Conservation (phyloP, 2,888 invertebrate genomes). For the Brachypalpus laphriformis region DNA sequence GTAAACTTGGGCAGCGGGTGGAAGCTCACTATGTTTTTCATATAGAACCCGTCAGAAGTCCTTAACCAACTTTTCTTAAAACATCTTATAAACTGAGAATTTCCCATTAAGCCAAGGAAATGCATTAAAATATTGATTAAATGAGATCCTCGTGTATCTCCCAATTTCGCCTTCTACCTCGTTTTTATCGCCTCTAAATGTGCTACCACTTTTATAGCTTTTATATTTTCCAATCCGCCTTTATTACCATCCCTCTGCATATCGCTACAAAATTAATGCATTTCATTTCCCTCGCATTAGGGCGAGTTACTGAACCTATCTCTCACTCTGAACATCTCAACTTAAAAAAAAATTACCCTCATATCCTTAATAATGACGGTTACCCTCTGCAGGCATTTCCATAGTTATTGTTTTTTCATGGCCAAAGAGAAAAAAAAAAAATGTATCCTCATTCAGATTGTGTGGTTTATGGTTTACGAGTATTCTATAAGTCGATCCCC, state of each 20-base stretch:
- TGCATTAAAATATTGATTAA: constrained; percentile 21
- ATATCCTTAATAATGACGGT: constrained; percentile 58
- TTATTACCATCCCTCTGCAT: constrained; percentile 39
- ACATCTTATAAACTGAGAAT: too few relatives aligned
- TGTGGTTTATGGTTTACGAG: constrained; percentile 46
- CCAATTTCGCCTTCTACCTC: not conserved
- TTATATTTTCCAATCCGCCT: constrained; percentile 28
- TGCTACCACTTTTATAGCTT: constrained; percentile 38
- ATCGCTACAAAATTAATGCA: constrained; percentile 49
- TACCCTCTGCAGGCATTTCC: constrained; percentile 37
- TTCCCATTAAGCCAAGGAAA: too few relatives aligned
- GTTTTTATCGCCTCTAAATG: constrained; percentile 43
- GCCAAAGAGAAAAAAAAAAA: not conserved
- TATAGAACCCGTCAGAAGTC: too few relatives aligned
- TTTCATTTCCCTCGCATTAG: constrained; percentile 55
- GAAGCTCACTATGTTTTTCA: too few relatives aligned
- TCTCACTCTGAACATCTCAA: constrained; percentile 24
- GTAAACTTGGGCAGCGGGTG: too few relatives aligned
- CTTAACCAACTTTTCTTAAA: too few relatives aligned
- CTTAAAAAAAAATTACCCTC: constrained; percentile 45
- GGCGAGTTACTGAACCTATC: constrained; percentile 34
- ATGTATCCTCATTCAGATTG: constrained; percentile 40
- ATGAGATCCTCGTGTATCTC: not conserved
- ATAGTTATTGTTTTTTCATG: constrained; percentile 53
- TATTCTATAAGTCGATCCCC: constrained; percentile 8